Conservation (phyloP, 2,113 vertebrate genomes). For the Scalopus aquaticus region DNA sequence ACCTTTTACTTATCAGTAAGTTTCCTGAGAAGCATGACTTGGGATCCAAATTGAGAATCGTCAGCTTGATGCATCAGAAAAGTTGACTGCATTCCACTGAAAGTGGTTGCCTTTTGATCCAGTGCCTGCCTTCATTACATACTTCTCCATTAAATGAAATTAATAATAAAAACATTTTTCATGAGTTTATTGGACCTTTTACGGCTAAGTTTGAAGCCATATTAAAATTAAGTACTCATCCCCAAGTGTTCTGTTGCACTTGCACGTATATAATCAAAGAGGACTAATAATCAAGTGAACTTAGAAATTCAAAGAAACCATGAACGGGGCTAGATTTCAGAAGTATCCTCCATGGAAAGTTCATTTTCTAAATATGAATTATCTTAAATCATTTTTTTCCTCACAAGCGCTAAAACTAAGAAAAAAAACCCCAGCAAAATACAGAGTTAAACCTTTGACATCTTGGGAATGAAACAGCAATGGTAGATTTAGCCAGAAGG, state of each 20-base stretch:
- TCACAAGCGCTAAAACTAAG: background rate
- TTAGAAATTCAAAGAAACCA: background rate
- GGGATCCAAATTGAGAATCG: background rate
- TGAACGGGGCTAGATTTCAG: background rate
- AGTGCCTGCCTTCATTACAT: background rate
- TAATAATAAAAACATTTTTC: background rate
- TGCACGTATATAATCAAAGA: background rate
- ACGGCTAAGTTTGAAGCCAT: background rate
- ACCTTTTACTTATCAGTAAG: background rate
- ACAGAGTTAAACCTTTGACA: background rate
- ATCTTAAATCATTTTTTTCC: background rate
- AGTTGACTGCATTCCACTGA: background rate
- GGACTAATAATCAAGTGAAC: background rate
- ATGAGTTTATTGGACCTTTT: background rate
- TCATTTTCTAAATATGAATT: background rate
- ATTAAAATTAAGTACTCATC: constrained; percentile 4
- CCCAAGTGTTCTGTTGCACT: background rate
- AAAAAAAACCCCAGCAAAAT: background rate
- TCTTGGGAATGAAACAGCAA: background rate
- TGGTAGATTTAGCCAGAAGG: background rate
- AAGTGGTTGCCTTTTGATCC: background rate
- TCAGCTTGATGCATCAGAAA: background rate
- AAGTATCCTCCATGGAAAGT: background rate
- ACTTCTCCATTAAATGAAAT: constrained; percentile 22
- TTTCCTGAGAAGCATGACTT: constrained; percentile 18